Percentiles rank a stretch among this genome's conserved stretches.
Conservation (phyloP, 2,113 vertebrate species). For the Colinus virginianus region DNA sequence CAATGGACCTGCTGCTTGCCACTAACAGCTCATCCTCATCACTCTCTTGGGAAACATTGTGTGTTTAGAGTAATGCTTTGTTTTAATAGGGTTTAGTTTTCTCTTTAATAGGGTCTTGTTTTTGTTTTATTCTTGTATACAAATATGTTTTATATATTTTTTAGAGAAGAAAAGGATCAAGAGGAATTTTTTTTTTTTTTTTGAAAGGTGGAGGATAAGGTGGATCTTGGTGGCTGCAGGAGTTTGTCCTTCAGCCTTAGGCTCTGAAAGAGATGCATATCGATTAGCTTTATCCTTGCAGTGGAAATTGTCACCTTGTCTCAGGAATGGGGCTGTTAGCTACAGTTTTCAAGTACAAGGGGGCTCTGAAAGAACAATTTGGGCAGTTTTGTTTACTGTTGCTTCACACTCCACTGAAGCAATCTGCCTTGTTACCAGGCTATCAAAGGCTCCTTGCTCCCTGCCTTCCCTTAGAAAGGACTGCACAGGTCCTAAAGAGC, state of each 20-base stretch:
- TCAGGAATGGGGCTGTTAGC: background rate
- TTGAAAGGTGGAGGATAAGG: background rate
- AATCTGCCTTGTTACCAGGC: background rate
- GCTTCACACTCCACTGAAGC: background rate
- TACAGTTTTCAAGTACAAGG: background rate
- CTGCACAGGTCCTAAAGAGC: background rate
- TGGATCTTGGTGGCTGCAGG: background rate
- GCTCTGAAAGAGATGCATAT: background rate
- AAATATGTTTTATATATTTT: background rate
- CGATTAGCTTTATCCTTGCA: background rate
- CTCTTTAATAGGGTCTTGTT: background rate
- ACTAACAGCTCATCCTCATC: conserved; percentile 3
- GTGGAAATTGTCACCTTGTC: background rate
- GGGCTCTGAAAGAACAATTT: background rate
- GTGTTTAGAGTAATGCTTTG: background rate
- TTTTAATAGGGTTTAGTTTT: conserved; percentile 25
- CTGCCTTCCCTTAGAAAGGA: background rate
- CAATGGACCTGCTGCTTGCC: background rate
- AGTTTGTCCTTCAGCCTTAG: background rate
- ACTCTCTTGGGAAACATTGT: background rate
- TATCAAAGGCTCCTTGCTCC: background rate
- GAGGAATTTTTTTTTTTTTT: background rate
- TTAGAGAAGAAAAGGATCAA: background rate
- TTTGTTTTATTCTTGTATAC: background rate
- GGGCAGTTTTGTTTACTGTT: conserved; percentile 10